These are phyloP conservation scores for Hydrocynus forskahlii DNA, from an alignment of 2,797 vertebrate genomes.

Conservation along the genomic window DNA sequence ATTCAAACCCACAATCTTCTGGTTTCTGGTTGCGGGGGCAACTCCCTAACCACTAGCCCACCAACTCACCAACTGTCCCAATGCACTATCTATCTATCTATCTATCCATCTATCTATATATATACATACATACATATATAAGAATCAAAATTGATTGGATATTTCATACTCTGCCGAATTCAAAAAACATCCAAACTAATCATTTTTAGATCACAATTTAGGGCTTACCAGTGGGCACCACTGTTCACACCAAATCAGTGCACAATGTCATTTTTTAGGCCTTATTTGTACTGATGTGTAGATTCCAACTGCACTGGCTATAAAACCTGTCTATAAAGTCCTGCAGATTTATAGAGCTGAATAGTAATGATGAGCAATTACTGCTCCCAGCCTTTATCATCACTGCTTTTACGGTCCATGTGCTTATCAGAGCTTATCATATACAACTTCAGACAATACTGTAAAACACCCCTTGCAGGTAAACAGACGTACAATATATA, in stretches of 20 bases:
- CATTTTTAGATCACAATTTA: no score
- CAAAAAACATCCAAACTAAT: no score
- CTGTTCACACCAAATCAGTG: neutral
- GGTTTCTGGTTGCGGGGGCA: no score
- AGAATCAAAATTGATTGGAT: no score
- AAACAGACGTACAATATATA: neutral
- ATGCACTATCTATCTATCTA: no score
- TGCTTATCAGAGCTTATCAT: neutral
- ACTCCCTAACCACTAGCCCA: no score
- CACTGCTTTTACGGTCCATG: neutral
- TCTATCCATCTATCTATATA: no score
- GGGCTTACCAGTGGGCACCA: neutral
- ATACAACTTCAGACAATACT: neutral
- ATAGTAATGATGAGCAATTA: neutral
- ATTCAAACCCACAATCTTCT: no score
- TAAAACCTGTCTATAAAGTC: neutral
- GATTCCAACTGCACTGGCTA: neutral
- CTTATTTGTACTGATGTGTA: neutral
- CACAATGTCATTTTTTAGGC: neutral
- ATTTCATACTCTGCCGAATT: no score
- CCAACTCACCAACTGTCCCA: no score
- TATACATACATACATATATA: no score
- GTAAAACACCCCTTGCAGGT: neutral
- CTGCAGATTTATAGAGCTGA: neutral
- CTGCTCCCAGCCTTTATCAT: neutral